Conservation (phyloP, 2,888 invertebrate genomes). For the Deroplatys truncata region DNA sequence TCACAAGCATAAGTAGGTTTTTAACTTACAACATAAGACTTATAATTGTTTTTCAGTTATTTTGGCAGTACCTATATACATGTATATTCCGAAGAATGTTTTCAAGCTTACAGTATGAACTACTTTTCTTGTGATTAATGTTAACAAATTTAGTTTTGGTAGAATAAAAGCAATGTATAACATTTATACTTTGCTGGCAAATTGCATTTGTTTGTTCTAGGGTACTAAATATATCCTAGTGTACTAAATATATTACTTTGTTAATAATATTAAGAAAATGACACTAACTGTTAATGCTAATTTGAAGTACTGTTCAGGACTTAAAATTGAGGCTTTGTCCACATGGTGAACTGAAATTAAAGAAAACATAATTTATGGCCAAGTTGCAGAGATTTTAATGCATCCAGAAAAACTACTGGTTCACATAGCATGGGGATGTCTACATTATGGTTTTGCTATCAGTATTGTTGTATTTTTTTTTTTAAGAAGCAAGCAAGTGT, state of each 20-base stretch:
- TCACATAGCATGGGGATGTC: neutral
- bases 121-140: neutral
- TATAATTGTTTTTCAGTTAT: no score
- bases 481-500: no score
- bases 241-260: no score
- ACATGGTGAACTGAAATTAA: neutral
- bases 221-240: neutral
- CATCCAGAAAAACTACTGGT: neutral
- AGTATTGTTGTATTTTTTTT: no score
- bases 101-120: neutral
- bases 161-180: neutral
- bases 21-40: no score
- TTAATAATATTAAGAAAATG: neutral
- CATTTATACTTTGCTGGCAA: neutral
- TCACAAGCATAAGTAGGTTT: no score
- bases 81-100: no score
- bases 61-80: no score
- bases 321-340: neutral
- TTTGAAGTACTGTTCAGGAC: neutral
- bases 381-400: neutral
- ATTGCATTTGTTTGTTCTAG: neutral
- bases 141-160: neutral
- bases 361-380: neutral
- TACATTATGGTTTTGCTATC: neutral
- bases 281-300: neutral